Conservation (phyloP, 2,888 invertebrate genomes). For the Dermolepida albohirtum region DNA sequence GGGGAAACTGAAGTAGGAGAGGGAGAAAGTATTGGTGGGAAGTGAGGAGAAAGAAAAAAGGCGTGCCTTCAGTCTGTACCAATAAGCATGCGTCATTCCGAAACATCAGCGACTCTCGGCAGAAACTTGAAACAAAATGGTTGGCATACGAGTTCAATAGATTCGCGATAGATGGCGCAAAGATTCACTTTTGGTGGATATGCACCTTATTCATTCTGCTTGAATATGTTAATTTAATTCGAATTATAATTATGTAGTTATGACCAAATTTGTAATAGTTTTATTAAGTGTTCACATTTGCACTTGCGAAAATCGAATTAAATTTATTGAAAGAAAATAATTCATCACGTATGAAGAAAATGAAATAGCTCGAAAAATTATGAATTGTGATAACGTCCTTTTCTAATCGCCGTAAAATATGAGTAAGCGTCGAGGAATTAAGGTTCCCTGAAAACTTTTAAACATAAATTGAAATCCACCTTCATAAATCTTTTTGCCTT, state of each 20-base stretch:
- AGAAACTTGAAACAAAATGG: constrained; percentile 72
- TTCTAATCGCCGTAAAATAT: constrained; percentile 55
- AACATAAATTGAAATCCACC: constrained; percentile 54
- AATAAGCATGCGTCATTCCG: constrained; percentile 67
- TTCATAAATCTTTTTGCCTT: constrained; percentile 50
- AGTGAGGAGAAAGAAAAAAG: constrained; percentile 55
- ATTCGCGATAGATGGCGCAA: constrained; percentile 65
- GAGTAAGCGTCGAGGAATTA: constrained; percentile 48
- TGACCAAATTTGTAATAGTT: too few relatives aligned
- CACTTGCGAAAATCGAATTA: too few relatives aligned
- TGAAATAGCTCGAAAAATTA: constrained; percentile 15
- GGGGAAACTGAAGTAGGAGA: constrained; percentile 47
- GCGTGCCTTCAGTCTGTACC: constrained; percentile 62
- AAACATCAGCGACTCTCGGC: constrained; percentile 64
- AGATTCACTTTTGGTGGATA: constrained; percentile 32
- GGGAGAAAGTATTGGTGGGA: constrained; percentile 51
- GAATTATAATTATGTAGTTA: not conserved
- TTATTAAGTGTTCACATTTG: too few relatives aligned
- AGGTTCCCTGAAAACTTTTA: constrained; percentile 53
- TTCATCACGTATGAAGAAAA: too few relatives aligned
- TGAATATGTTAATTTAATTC: not conserved
- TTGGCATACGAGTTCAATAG: constrained; percentile 62
- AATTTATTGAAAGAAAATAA: too few relatives aligned
- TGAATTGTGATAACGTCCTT: constrained; percentile 55
- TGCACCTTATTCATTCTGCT: not conserved